Percentiles rank a stretch among this genome's conserved stretches.
phyloP scores from a whole-genome alignment of 1,140 invertebrate genomes.

The Aphelinus atriplicis region DNA sequence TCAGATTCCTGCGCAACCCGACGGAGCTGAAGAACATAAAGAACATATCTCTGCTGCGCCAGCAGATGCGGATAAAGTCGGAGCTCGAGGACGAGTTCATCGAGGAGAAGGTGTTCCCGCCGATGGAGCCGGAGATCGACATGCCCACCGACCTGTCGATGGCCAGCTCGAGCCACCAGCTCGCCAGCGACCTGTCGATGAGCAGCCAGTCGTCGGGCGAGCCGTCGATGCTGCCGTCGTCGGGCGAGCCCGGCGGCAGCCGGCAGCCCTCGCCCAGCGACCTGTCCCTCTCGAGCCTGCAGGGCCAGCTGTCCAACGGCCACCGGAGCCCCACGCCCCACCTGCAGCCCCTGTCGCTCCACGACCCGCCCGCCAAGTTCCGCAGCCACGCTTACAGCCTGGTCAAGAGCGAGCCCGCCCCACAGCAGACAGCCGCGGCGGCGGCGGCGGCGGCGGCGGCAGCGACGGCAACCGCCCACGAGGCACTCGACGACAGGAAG shows the following conservation, averaged over 20 bases:
- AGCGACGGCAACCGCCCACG: neutral
- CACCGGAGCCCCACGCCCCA: constrained; percentile 16
- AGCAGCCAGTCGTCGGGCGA: neutral
- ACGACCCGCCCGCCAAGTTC: constrained; percentile 63
- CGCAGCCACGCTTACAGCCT: constrained; percentile 65
- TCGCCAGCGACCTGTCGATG: constrained; percentile 72
- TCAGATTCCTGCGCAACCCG: constrained; percentile 86
- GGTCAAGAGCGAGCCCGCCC: constrained; percentile 61
- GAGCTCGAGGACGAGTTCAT: constrained; percentile 69
- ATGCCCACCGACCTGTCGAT: constrained; percentile 75
- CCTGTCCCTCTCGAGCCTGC: no score
- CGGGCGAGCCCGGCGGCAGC: neutral
- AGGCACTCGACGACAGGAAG: constrained; percentile 53
- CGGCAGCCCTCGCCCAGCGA: no score
- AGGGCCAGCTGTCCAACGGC: no score
- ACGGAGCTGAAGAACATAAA: constrained; percentile 92
- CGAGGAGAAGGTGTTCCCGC: constrained; percentile 52
- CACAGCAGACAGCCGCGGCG: neutral
- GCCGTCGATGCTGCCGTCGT: neutral
- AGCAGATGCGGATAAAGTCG: constrained; percentile 81
- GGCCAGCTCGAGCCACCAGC: constrained; percentile 61
- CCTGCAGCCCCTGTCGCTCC: constrained; percentile 56
- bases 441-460: neutral
- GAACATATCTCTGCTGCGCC: constrained; percentile 88
- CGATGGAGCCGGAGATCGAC: constrained; percentile 67